These are phyloP conservation scores for Helicolenus hilgendorfi DNA, from an alignment of 2,797 vertebrate genomes.

Conservation along the genomic window DNA sequence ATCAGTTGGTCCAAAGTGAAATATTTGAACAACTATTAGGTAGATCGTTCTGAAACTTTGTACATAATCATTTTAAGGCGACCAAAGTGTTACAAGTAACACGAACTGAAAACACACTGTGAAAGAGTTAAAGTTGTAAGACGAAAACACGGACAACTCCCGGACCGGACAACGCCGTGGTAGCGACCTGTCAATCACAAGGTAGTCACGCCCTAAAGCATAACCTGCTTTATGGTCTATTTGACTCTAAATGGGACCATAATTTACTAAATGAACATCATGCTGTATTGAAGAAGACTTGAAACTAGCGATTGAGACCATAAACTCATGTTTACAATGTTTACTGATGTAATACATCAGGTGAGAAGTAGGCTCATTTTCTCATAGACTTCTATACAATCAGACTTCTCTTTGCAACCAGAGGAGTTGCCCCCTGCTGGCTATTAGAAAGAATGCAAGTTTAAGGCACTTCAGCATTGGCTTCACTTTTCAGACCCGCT, in stretches of 20 bases:
- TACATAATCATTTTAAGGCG: background rate
- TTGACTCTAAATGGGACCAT: too few relatives aligned
- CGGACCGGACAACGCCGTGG: background rate
- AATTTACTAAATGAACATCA: too few relatives aligned
- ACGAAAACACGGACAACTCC: background rate
- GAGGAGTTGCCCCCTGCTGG: background rate
- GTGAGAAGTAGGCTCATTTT: background rate
- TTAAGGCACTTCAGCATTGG: background rate
- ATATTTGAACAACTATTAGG: background rate
- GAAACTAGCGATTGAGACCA: background rate
- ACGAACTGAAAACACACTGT: background rate
- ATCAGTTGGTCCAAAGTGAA: background rate
- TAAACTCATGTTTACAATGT: background rate
- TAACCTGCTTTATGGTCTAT: rapidly evolving
- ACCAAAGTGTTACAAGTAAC: background rate
- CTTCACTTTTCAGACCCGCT: too few relatives aligned
- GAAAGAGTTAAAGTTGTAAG: background rate
- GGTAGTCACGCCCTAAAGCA: background rate
- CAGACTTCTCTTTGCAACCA: too few relatives aligned
- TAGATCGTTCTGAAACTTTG: background rate
- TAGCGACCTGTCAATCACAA: background rate
- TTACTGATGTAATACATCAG: background rate
- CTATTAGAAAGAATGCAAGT: background rate
- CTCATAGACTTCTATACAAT: background rate
- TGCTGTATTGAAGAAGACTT: background rate